A percentile compares a stretch with the other conserved stretches of the same genome.
These are phyloP conservation scores for Pyralis farinalis DNA, from an alignment of 2,888 invertebrate genomes.

Conservation along the genomic window DNA sequence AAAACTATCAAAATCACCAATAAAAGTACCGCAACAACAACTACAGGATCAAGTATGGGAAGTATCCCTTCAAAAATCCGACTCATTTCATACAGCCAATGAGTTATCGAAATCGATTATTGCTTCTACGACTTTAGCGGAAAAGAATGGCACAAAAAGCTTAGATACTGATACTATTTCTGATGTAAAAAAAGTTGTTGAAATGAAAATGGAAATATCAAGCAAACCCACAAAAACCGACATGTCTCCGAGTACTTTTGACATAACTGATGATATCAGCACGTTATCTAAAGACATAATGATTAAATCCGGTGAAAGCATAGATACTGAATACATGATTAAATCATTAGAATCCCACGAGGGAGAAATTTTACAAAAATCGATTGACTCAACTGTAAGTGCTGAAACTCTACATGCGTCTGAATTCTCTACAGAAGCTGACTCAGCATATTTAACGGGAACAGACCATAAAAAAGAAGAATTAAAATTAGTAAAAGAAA, in stretches of 20 bases:
- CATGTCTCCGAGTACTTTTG: conserved; percentile 60
- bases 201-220: conserved; percentile 41
- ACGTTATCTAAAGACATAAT: conserved; percentile 69
- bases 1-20: conserved; percentile 56
- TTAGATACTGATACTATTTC: conserved; percentile 45
- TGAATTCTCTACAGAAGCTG: conserved; percentile 75
- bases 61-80: conserved; percentile 62
- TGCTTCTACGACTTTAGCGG: conserved; percentile 28
- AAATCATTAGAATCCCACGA: conserved; percentile 77
- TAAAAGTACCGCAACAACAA: conserved; percentile 67
- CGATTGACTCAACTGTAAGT: conserved; percentile 75
- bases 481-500: conserved; percentile 68
- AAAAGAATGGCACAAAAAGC: conserved; percentile 42
- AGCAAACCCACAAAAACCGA: conserved; percentile 55
- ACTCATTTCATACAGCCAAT: conserved; percentile 57
- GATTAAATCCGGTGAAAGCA: conserved; percentile 75
- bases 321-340: conserved; percentile 75
- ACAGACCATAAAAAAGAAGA: conserved; percentile 70
- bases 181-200: conserved; percentile 44
- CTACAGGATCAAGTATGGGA: conserved; percentile 73
- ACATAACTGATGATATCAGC: conserved; percentile 65
- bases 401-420: conserved; percentile 76
- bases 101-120: conserved; percentile 43
- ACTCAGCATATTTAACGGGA: conserved; percentile 72
- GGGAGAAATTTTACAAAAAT: conserved; percentile 73